Evolutionary conservation across 2,113 vertebrate genomes (phyloP).

Genomic region (Pseudorectes ferrugineus): DNA sequence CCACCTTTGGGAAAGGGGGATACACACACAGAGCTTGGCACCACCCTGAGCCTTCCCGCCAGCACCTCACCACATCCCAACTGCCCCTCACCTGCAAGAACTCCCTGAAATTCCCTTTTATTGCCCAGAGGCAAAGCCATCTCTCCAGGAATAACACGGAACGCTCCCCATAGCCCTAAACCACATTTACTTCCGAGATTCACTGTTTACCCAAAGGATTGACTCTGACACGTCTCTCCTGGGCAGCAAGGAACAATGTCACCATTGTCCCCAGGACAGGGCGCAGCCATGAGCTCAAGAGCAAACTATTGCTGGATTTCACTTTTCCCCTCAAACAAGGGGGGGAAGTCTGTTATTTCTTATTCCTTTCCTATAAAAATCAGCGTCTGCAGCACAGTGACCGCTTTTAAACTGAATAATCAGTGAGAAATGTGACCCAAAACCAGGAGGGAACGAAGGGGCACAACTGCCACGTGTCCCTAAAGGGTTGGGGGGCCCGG

Average conservation of each 20-base stretch:
- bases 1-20: not conserved
- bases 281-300: not conserved
- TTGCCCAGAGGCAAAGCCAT: not conserved
- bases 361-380: not conserved
- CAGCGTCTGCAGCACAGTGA: accelerated
- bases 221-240: not conserved
- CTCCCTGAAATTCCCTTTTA: not conserved
- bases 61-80: not conserved
- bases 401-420: accelerated
- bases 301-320: not conserved
- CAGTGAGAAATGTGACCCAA: not conserved
- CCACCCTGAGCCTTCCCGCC: not conserved
- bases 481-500: not conserved
- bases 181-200: not conserved
- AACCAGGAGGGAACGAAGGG: not conserved
- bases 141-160: not conserved
- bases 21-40: not conserved
- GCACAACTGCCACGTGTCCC: not conserved
- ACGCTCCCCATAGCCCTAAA: not conserved
- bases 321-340: not conserved
- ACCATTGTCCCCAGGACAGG: not conserved
- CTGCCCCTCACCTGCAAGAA: not conserved
- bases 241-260: not conserved
- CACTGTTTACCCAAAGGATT: not conserved
- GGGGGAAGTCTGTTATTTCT: too few species aligned